These are phyloP conservation scores for Poecilia wingei DNA, from an alignment of 2,797 vertebrate genomes.

Conservation along the genomic window DNA sequence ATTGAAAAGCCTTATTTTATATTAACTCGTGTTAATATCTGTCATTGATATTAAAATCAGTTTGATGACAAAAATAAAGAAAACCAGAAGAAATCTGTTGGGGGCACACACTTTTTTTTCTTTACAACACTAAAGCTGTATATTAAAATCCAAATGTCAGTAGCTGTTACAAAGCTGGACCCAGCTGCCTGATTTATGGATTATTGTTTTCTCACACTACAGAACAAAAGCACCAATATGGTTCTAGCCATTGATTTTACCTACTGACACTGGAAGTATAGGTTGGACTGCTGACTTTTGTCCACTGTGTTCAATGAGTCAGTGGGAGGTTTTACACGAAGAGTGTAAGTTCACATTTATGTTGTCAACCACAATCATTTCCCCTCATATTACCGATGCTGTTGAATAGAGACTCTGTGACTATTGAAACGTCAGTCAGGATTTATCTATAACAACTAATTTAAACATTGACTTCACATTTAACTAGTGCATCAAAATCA, in stretches of 20 bases:
- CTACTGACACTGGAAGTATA: neutral
- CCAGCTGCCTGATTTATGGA: neutral
- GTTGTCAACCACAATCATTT: neutral
- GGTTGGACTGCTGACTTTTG: neutral
- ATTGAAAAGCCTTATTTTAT: neutral
- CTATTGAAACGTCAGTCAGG: neutral
- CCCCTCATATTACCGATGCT: neutral
- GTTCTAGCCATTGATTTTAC: constrained; percentile 4
- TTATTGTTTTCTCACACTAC: neutral
- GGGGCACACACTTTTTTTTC: neutral
- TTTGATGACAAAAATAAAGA: neutral
- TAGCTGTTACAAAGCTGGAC: neutral
- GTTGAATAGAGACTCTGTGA: neutral
- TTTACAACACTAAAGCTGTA: neutral
- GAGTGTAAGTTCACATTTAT: neutral
- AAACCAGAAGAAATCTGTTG: neutral
- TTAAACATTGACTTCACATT: neutral
- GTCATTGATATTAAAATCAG: neutral
- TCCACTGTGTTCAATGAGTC: neutral
- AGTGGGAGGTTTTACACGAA: neutral
- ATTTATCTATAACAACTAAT: neutral
- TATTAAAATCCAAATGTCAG: neutral
- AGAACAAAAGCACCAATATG: neutral
- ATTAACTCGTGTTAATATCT: neutral
- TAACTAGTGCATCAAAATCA: neutral